Conservation (phyloP, 2,888 invertebrate species). For the Cephus pygmeus region DNA sequence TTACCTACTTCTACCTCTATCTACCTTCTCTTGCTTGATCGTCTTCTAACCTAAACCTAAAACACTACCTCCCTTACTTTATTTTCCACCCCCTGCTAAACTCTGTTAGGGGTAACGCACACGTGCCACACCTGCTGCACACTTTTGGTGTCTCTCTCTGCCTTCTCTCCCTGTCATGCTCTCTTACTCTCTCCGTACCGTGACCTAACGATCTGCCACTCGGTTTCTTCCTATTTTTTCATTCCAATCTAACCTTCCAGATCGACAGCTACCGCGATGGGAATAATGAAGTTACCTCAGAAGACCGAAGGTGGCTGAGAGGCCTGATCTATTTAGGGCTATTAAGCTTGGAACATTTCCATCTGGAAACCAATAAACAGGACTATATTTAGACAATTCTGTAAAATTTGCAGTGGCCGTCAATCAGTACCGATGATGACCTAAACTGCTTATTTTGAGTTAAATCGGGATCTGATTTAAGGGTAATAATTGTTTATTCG, state of each 20-base stretch:
- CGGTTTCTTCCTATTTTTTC: neutral
- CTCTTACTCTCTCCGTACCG: neutral
- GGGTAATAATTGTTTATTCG: too few relatives aligned
- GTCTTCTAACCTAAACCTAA: neutral
- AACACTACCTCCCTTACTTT: neutral
- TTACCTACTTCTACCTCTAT: neutral
- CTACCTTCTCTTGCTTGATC: neutral
- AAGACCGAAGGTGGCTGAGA: neutral
- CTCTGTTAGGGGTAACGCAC: neutral
- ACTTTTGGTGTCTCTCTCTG: neutral
- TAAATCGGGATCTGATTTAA: neutral
- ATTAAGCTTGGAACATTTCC: neutral
- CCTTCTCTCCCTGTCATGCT: neutral
- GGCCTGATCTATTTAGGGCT: neutral
- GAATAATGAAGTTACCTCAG: neutral
- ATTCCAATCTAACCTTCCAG: neutral
- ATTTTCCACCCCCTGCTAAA: neutral
- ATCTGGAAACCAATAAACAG: neutral
- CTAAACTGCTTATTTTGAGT: neutral
- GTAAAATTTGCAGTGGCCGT: neutral
- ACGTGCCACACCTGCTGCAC: neutral
- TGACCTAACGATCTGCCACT: neutral
- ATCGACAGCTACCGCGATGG: neutral
- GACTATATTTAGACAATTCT: neutral
- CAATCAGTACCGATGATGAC: neutral